A percentile compares a stretch with the other conserved stretches of the same genome.
Evolutionary conservation across 1,140 invertebrate species (phyloP).

Genomic region (Drosophila bipectinata): DNA sequence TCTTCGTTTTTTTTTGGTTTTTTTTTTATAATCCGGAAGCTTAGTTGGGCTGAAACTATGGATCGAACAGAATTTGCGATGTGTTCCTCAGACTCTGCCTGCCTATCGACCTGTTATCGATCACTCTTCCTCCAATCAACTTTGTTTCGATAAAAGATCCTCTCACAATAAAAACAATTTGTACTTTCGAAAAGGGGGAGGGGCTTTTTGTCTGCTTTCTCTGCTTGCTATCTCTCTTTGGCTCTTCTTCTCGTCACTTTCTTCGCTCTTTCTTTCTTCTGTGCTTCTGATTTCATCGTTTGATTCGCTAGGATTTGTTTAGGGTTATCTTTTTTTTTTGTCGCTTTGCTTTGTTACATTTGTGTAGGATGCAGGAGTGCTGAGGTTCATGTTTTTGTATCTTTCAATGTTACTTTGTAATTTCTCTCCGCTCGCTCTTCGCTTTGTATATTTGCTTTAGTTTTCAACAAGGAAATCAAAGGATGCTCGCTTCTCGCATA

Average conservation of each 20-base stretch:
- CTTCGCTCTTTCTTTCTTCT: slow-evolving; percentile 32
- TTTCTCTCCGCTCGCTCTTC: slow-evolving; percentile 64
- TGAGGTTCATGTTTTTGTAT: slow-evolving; percentile 84
- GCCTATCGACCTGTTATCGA: slow-evolving; percentile 33
- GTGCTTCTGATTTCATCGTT: slow-evolving; percentile 28
- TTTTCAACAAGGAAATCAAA: slow-evolving; percentile 78
- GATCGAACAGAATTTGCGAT: slow-evolving; percentile 43
- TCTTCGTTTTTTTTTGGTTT: slow-evolving; percentile 34
- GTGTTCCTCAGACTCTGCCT: slow-evolving; percentile 40
- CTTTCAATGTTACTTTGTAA: slow-evolving; percentile 81
- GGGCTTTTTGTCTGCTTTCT: slow-evolving; percentile 66
- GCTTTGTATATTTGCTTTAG: slow-evolving; percentile 79
- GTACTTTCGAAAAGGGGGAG: slow-evolving; percentile 84
- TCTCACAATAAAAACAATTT: slow-evolving; percentile 84
- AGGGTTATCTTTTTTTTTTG: slow-evolving; percentile 49
- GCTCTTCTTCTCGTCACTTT: slow-evolving; percentile 31
- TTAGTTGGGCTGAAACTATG: slow-evolving; percentile 51
- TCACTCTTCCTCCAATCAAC: slow-evolving; percentile 50
- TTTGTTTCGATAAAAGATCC: slow-evolving; percentile 75
- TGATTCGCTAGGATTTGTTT: slow-evolving; percentile 75
- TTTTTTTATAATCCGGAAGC: slow-evolving; percentile 25
- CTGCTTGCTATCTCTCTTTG: slow-evolving; percentile 30
- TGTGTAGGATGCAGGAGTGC: slow-evolving; percentile 83
- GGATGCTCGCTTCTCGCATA: slow-evolving; percentile 47
- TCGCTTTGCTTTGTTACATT: slow-evolving; percentile 68